Conservation (phyloP, 2,888 invertebrate genomes). For the Caenorhabditis doughertyi region DNA sequence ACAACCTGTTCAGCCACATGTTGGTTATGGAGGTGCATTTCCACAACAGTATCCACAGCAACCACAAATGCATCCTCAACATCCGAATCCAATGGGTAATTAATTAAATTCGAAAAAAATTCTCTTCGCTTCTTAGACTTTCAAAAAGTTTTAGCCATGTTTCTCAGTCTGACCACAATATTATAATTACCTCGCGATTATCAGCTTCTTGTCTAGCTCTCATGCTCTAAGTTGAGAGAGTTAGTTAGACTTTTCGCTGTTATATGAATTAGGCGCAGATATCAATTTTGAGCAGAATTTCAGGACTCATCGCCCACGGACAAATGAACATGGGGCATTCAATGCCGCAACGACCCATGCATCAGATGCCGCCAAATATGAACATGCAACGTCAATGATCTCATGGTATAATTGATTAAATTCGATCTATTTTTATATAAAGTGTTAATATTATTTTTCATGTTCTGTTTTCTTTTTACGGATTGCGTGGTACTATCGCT, state of each 20-base stretch:
- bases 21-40: constrained; percentile 20
- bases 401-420: neutral
- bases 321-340: constrained; percentile 44
- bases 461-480: neutral
- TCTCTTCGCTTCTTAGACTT: neutral
- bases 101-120: neutral
- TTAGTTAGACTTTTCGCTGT: constrained; percentile 3
- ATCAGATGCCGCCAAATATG: constrained; percentile 57
- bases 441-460: neutral
- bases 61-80: constrained; percentile 32
- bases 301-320: constrained; percentile 50
- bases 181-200: neutral
- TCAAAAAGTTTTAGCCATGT: neutral
- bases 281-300: constrained; percentile 23
- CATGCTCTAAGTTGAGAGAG: neutral
- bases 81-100: constrained; percentile 44
- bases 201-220: neutral
- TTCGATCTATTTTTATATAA: neutral
- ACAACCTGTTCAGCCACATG: constrained; percentile 17
- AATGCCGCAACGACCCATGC: constrained; percentile 45
- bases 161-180: neutral
- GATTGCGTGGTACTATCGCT: constrained; percentile 17
- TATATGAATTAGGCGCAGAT: constrained; percentile 7
- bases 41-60: constrained; percentile 32
- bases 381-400: constrained; percentile 42